Evolutionary conservation across 2,888 invertebrate genomes (phyloP), one percentile per base, ranked within the genome.

Genomic region (Drosophila eohydei): DNA sequence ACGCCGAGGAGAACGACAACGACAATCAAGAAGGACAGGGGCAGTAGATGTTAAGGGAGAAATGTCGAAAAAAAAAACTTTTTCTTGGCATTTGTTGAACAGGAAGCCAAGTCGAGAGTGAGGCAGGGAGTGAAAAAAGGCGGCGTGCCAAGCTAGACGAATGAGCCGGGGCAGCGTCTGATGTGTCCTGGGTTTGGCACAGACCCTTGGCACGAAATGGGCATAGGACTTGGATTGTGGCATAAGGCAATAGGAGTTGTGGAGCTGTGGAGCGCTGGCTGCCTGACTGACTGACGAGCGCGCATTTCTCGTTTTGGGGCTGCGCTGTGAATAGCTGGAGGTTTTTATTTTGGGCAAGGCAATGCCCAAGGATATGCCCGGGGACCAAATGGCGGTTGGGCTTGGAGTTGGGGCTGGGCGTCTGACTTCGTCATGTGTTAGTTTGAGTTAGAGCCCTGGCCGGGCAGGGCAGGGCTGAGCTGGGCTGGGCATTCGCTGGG

Each of bases 11-110:
- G 58, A 55, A 72, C 51, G 54, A 82, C 54, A 55, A 59, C 71
- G 79, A 82, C 68, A 74, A 77, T 74, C 70, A 73, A 76, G 79
- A 77, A 59, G 64, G 61, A 67, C 67, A 44, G 51, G 66, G 56
- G 69, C 48, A 21, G 71, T 69, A 51, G 50, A 14, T 12, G 46
- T 64, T 26, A 38, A 28, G 34, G 60, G 50, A 30, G 57, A 48
- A 73, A 71, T 69, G 74, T 74, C 57, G 71, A 72, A 78, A 77
- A 70, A 62, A 78, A 62, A 77, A 81, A 90, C 80, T 81, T 88
- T 87, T 88, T 90, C 87, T 90, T 88, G 90, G 87, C 87, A 90
- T 87, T 87, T 90, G 90, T 80, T 86, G 89, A 88, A 80, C 90
- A 87, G 86, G 90, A 89, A 89, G 75, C 72, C 51, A 78, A 80